A percentile compares a stretch with the other conserved stretches of the same genome.
Conservation (phyloP, 2,113 vertebrate genomes). For the Phoxinus phoxinus region DNA sequence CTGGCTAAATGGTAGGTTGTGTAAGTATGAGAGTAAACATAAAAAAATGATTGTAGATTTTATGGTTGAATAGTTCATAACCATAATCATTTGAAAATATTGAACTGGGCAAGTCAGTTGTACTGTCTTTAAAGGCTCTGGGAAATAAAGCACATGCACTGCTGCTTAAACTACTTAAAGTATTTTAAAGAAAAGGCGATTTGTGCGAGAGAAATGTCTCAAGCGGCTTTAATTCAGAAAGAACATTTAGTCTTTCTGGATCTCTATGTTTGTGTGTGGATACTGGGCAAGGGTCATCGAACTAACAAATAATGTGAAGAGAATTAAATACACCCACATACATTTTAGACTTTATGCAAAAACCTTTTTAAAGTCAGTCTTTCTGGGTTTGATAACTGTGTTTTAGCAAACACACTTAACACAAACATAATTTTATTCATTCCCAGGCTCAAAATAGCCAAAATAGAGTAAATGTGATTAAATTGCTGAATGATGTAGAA, state of each 20-base stretch:
- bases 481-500: not conserved
- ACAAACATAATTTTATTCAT: not conserved
- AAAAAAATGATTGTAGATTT: not conserved
- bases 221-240: not conserved
- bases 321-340: not conserved
- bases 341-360: not conserved
- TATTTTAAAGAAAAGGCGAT: constrained; percentile 27
- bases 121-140: not conserved
- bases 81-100: not conserved
- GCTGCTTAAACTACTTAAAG: constrained; percentile 22
- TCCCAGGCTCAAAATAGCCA: not conserved
- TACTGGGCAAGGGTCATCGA: not conserved
- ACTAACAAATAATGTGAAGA: not conserved
- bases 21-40: not conserved
- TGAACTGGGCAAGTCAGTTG: not conserved
- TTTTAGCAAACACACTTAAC: not conserved
- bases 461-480: not conserved
- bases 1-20: not conserved
- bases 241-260: constrained; percentile 13
- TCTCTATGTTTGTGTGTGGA: constrained; percentile 7
- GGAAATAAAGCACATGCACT: not conserved
- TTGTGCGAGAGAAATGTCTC: not conserved
- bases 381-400: not conserved
- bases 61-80: not conserved
- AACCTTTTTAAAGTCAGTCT: not conserved